Conservation (phyloP, 2,888 invertebrate genomes). For the Himalopsyche anomala region DNA sequence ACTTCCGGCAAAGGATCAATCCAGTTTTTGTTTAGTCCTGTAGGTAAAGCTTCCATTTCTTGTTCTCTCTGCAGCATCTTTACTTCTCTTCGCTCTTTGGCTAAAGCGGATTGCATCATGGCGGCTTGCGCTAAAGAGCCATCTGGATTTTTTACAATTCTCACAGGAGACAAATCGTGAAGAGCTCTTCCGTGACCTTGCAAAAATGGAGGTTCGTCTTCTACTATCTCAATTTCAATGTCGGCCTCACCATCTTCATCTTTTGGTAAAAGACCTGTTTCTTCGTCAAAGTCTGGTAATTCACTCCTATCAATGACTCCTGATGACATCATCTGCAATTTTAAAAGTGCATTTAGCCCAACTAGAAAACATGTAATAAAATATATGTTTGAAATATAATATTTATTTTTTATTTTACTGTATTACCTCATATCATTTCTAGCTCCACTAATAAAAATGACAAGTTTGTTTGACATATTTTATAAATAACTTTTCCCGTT, state of each 20-base stretch:
- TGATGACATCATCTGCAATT: constrained; percentile 89
- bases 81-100: constrained; percentile 96
- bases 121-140: constrained; percentile 99
- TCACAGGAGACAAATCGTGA: constrained; percentile 94
- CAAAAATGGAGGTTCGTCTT: constrained; percentile 98
- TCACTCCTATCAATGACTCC: constrained; percentile 95
- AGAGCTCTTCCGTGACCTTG: constrained; percentile 94
- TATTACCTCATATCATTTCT: too few species aligned
- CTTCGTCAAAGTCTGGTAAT: constrained; percentile 97
- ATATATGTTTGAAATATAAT: too few species aligned
- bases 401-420: too few species aligned
- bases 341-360: background rate
- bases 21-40: constrained; percentile 94
- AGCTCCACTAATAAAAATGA: too few species aligned
- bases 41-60: constrained; percentile 90
- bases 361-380: background rate
- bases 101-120: constrained; percentile 99
- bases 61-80: constrained; percentile 97
- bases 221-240: constrained; percentile 97
- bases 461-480: too few species aligned
- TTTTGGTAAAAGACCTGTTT: constrained; percentile 93
- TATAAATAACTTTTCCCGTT: too few species aligned
- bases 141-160: constrained; percentile 99
- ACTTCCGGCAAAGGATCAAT: constrained; percentile 95
- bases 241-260: constrained; percentile 97